Percentiles rank a stretch among this genome's conserved stretches.
Evolutionary conservation across 2,797 vertebrate species (phyloP).

Genomic region (Morelia viridis): DNA sequence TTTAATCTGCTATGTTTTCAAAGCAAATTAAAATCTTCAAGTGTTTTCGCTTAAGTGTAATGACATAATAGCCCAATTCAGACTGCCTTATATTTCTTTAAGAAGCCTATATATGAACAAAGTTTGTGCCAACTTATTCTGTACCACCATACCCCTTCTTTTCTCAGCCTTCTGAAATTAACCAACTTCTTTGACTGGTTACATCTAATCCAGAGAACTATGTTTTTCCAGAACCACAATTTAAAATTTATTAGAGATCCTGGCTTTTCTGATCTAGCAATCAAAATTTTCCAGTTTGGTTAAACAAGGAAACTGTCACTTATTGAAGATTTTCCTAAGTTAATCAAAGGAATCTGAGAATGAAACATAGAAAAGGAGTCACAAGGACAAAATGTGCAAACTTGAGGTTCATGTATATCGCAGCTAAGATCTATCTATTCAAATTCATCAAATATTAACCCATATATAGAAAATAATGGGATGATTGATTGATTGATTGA

Average conservation of each 20-base stretch:
- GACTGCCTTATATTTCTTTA: too few species aligned
- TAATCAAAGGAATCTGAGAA: background rate
- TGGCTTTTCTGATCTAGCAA: background rate
- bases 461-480: too few species aligned
- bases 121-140: background rate
- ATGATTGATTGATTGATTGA: too few species aligned
- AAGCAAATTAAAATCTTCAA: too few species aligned
- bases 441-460: too few species aligned
- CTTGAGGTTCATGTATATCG: background rate
- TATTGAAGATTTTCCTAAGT: background rate
- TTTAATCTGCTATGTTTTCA: too few species aligned
- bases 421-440: too few species aligned
- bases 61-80: too few species aligned
- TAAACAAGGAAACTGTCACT: background rate
- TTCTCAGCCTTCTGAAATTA: background rate
- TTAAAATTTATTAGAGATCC: background rate
- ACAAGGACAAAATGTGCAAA: background rate
- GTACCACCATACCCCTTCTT: background rate
- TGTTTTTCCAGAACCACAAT: background rate
- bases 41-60: too few species aligned
- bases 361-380: background rate
- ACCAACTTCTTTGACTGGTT: background rate
- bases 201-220: background rate
- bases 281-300: background rate
- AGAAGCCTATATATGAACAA: background rate